These are phyloP conservation scores for Drosophila glabriapex DNA, from an alignment of 2,888 invertebrate species.

Conservation along the genomic window DNA sequence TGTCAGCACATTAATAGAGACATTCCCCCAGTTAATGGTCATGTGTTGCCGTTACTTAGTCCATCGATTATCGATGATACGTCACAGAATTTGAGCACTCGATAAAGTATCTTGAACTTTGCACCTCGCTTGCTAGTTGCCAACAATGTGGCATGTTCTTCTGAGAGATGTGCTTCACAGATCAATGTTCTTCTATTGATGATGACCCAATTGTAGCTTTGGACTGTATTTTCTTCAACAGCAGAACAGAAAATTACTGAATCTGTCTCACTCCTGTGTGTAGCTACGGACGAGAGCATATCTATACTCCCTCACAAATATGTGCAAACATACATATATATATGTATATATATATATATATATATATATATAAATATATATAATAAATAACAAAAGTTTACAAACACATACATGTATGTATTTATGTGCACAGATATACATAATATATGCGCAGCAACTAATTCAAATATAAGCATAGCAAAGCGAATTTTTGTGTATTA, in stretches of 20 bases:
- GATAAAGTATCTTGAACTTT: constrained; percentile 8
- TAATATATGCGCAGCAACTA: constrained; percentile 2
- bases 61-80: background rate
- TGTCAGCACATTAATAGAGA: constrained; percentile 43
- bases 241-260: background rate
- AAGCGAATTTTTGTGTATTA: background rate
- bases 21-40: constrained; percentile 9
- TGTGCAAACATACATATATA: background rate
- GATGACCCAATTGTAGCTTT: background rate
- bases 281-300: background rate
- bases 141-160: constrained; percentile 3
- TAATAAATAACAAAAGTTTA: constrained; percentile 1
- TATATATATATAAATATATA: background rate
- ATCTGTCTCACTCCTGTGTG: background rate
- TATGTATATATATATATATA: too few relatives aligned
- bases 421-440: background rate
- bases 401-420: background rate
- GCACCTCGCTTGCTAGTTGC: background rate
- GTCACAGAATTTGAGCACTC: constrained; percentile 4
- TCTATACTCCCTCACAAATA: background rate
- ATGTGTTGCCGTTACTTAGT: constrained; percentile 1
- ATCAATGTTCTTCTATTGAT: constrained; percentile 8
- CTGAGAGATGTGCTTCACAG: background rate
- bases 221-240: background rate
- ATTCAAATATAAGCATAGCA: constrained; percentile 4